Evolutionary conservation across 2,113 vertebrate genomes (phyloP), one percentile per base, ranked within the genome.

Genomic region (Channa maculata): DNA sequence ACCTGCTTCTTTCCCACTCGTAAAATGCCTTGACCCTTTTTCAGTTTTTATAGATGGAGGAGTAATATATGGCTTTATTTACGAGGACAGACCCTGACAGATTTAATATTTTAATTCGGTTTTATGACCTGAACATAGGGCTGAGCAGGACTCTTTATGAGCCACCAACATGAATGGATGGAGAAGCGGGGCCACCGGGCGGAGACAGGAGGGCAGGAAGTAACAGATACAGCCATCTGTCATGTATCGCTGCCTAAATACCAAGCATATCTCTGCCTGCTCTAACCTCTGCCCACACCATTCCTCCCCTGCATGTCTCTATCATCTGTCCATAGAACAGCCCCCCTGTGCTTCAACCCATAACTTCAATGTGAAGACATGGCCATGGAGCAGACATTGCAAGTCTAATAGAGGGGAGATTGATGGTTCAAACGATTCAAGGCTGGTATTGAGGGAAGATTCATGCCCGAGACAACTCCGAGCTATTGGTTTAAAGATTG

Each of bases 81-180:
- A 94, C 79, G 92, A 93, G 92, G 87, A 90, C 87, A 83, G 77
- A 76, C 58, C 77, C 78, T 88, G 92, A 92, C 93, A 95, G 92
- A 94, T 95, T 95, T 94, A 94, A 95, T 94, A 95, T 95, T 95
- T 94, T 94, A 94, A 95, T 94, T 94, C 68, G 80, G 75, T 92
- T 95, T 95, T 94, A 94, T 68, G 90, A 87, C 87, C 80, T 9
- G 83, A 92, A 93, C 89, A 89, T 74, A 79, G 89, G 92, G 89
- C 85, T 76, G 80, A 77, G 83, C 82, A 45, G 68, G 63, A 78
- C 87, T 81, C 83, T 94, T 94, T 94, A 95, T 85, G 87, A 86
- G 89, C 84, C 87, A 44, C 44, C 37, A 43, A 68, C 80, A 80
- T 48, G 72, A 75, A 52, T 46, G 79, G 80, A 71, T 61, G 24